Conservation (phyloP, 1,140 invertebrate genomes). For the Nasonia giraulti region DNA sequence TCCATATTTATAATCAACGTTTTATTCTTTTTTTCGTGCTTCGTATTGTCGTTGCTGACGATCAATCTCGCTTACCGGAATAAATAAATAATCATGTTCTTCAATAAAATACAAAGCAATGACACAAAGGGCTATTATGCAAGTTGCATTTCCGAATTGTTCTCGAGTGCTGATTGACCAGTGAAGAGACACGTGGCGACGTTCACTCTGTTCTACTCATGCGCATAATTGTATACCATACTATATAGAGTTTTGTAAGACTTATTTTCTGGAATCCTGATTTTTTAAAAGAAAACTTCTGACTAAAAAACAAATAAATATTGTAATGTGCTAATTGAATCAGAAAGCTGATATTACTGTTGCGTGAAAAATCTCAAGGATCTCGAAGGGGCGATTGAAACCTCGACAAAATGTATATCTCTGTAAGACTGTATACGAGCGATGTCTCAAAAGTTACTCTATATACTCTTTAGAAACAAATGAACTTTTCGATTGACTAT, state of each 20-base stretch:
- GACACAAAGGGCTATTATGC: neutral
- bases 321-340: neutral
- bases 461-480: slow-evolving; percentile 29
- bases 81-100: neutral
- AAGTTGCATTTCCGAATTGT: neutral
- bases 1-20: neutral
- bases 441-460: slow-evolving; percentile 32
- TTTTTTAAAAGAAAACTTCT: neutral
- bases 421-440: slow-evolving; percentile 39
- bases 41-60: slow-evolving; percentile 3
- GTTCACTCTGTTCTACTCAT: neutral
- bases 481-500: neutral
- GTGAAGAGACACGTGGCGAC: neutral
- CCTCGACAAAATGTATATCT: neutral
- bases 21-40: neutral
- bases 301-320: neutral
- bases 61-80: slow-evolving; percentile 20
- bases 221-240: neutral
- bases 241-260: neutral
- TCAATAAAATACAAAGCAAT: neutral
- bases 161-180: neutral
- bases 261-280: neutral
- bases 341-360: neutral
- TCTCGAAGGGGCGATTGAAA: neutral
- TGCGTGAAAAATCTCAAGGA: slow-evolving; percentile 12